Evolutionary conservation across 2,113 vertebrate genomes (phyloP), one percentile per base, ranked within the genome.

Genomic region (Atlantisia rogersi): DNA sequence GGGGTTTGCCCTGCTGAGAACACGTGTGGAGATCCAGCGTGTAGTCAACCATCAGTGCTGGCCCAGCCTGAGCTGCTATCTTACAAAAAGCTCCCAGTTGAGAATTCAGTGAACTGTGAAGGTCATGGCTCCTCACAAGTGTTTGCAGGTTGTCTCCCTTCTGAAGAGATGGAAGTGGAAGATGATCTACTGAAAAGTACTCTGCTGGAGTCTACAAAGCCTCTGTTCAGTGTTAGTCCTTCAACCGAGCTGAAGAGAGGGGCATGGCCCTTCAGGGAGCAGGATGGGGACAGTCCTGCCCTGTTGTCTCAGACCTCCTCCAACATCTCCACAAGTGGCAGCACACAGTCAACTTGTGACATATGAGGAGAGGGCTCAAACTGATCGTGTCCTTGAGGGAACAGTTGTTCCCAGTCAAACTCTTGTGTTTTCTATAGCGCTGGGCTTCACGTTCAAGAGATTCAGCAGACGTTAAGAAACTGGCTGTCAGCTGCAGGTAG

Each of bases 131-230:
- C 92, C 40, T 90, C 63, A 52, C 83, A 96, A 77, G 35, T 48
- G 48, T 82, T 93, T 19, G 65, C 67, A 44, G 95, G 94, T 65
- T 94, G 94, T 69, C 70, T 93, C 73, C 92, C 95, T 80, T 98
- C 97, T 70, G 98, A 98, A 95, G 98, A 98, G 83, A 98, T 98
- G 98, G 98, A 99, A 70, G 97, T 98, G 52, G 98, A 98, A 97
- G 98, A 98, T 56, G 94, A 96, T 71, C 95, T 96, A 48, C 92
- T 95, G 88, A 96, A 94, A 85, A 96, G 94, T 63, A 78, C 85
- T 55, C 67, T 48, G 2, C 87, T 88, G 60, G 97, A 97, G 86
- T 92, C 94, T 79, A 46, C 96, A 39, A 97, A 97, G 94, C 79
- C 96, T 92, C 95, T 96, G 32, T 97, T 97, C 83, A 96, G 85